Conservation (phyloP, 2,888 invertebrate species). For the Dasypolia templi region DNA sequence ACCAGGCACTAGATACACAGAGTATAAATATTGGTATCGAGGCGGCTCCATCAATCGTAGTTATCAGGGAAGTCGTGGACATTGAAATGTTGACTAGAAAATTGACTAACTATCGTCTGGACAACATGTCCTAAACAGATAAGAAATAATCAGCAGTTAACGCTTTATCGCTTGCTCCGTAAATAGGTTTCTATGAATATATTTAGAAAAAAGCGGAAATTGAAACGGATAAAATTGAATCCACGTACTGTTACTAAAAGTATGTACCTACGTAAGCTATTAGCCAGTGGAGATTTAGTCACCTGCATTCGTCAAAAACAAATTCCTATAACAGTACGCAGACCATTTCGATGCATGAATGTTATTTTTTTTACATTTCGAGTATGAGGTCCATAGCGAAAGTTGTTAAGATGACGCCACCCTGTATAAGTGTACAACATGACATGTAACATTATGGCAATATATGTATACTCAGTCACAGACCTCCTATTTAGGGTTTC, state of each 20-base stretch:
- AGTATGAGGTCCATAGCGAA: no score
- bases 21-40: slow-evolving; percentile 70
- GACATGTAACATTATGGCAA: slow-evolving; percentile 1
- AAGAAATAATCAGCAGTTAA: slow-evolving; percentile 69
- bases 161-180: slow-evolving; percentile 58
- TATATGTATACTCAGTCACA: slow-evolving; percentile 16
- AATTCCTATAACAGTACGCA: no score
- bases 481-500: slow-evolving; percentile 64
- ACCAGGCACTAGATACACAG: slow-evolving; percentile 41
- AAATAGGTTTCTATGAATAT: slow-evolving; percentile 58
- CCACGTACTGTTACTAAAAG: background rate
- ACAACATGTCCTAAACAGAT: slow-evolving; percentile 68
- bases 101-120: slow-evolving; percentile 68
- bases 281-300: no score
- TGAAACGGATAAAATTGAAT: slow-evolving; percentile 18
- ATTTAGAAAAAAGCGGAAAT: slow-evolving; percentile 50
- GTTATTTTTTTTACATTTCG: no score
- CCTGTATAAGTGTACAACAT: no score
- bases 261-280: background rate
- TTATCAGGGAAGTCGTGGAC: slow-evolving; percentile 65
- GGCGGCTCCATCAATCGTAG: slow-evolving; percentile 72
- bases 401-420: no score
- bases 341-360: no score
- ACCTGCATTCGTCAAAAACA: no score
- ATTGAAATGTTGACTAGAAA: slow-evolving; percentile 71